Evolutionary conservation across 1,140 invertebrate genomes (phyloP).

Genomic region (Heliconius hermathena): DNA sequence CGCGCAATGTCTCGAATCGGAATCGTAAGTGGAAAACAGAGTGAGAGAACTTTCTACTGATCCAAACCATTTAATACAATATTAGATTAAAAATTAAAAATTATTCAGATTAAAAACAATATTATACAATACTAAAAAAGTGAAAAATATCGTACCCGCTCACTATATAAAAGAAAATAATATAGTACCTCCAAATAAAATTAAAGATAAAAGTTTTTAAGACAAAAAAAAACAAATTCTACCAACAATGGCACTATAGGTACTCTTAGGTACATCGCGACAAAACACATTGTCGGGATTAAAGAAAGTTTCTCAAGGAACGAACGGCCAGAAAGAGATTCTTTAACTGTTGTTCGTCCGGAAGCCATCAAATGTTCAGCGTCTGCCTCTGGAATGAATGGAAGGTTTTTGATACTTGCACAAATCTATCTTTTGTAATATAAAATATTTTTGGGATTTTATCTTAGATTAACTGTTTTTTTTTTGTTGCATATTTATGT

Average conservation of each 20-base stretch:
- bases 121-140: neutral
- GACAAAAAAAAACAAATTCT: conserved; percentile 48
- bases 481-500: neutral
- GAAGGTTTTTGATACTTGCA: conserved; percentile 7
- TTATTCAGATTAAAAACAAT: neutral
- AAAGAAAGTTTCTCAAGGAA: conserved; percentile 62
- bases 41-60: neutral
- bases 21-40: no score
- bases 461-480: neutral
- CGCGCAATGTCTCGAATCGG: no score
- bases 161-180: conserved; percentile 47
- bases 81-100: neutral
- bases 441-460: neutral
- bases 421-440: conserved; percentile 5
- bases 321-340: conserved; percentile 37
- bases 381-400: neutral
- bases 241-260: conserved; percentile 57
- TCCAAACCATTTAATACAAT: neutral
- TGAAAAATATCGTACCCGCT: neutral
- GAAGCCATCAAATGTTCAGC: conserved; percentile 27
- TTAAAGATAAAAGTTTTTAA: conserved; percentile 64
- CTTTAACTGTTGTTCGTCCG: conserved; percentile 43
- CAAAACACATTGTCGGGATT: conserved; percentile 77
- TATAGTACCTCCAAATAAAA: conserved; percentile 67
- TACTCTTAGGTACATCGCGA: conserved; percentile 49